Evolutionary conservation across 2,113 vertebrate species (phyloP).

Genomic region (Cranoglanis bouderius): DNA sequence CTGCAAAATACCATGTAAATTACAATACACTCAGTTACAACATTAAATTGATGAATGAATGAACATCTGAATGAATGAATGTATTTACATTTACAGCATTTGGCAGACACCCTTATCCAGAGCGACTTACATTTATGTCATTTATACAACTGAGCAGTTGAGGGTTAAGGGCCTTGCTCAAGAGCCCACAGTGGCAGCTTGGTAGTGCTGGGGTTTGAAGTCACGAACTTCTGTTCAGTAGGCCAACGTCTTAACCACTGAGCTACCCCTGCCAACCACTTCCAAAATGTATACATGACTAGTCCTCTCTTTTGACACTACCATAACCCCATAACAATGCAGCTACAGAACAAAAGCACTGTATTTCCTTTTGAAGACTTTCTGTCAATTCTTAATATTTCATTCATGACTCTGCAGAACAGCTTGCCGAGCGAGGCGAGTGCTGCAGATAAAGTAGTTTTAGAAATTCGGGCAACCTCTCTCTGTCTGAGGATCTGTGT

Average conservation of each 20-base stretch:
- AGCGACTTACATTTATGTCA: no score
- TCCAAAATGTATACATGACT: background rate
- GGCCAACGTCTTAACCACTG: no score
- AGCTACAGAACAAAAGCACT: background rate
- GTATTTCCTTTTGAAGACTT: conserved; percentile 4
- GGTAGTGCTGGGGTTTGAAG: no score
- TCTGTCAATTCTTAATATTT: conserved; percentile 23
- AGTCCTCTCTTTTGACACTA: background rate
- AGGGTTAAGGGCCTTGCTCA: no score
- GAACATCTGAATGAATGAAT: background rate
- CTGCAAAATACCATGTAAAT: background rate
- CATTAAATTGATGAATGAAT: background rate
- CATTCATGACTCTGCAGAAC: conserved; percentile 15
- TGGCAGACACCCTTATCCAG: no score
- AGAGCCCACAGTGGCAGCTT: no score
- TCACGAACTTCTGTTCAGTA: no score
- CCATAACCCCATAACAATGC: background rate
- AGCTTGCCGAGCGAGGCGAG: background rate
- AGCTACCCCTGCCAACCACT: no score
- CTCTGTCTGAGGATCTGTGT: conserved; percentile 15
- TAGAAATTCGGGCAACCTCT: background rate
- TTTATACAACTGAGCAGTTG: no score
- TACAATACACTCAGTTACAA: background rate
- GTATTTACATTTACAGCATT: no score
- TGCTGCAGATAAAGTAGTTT: background rate